Conservation (phyloP, 2,113 vertebrate genomes). For the Cinclus mexicanus region DNA sequence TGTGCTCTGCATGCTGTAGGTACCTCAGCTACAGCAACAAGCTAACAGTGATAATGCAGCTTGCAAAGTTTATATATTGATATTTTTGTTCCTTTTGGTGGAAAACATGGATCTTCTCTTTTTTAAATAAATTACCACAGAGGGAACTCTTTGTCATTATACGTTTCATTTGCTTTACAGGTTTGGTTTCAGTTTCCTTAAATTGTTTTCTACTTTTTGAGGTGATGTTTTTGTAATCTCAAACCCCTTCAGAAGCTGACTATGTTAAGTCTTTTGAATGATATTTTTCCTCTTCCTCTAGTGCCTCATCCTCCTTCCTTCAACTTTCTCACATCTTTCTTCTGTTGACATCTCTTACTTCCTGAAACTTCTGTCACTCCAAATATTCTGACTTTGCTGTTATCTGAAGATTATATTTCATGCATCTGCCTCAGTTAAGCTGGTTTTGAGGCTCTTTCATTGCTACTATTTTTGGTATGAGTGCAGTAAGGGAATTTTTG, state of each 20-base stretch:
- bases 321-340: neutral
- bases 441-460: neutral
- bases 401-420: neutral
- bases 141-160: neutral
- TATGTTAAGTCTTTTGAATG: neutral
- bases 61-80: accelerated
- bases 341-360: neutral
- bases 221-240: neutral
- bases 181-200: neutral
- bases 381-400: neutral
- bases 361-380: neutral
- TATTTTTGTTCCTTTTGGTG: neutral
- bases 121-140: neutral
- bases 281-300: neutral
- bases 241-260: neutral
- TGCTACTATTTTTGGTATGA: neutral
- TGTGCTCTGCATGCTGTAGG: neutral
- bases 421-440: neutral
- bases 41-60: accelerated
- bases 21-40: neutral
- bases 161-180: neutral
- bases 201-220: neutral
- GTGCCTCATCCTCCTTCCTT: neutral
- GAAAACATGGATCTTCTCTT: neutral
- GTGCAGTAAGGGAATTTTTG: slow-evolving; percentile 6